phyloP scores from a whole-genome alignment of 1,140 invertebrate species.

The Calycopis cecrops region DNA sequence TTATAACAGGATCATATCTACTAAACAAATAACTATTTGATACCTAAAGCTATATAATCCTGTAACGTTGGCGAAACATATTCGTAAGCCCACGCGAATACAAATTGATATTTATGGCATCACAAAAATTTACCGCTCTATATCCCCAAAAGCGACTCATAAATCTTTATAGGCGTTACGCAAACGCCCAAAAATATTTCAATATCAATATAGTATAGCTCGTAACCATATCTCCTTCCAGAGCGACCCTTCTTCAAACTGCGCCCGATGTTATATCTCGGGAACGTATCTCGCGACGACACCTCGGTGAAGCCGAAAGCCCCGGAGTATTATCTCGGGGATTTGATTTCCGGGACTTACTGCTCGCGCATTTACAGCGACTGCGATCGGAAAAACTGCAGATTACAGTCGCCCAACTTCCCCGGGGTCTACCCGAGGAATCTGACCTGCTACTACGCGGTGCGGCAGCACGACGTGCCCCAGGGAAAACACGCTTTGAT shows the following conservation, averaged over 20 bases:
- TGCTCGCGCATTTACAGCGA: constrained; percentile 92
- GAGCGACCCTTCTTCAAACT: constrained; percentile 69
- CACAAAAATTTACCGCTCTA: no score
- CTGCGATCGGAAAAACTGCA: constrained; percentile 90
- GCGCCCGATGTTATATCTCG: constrained; percentile 54
- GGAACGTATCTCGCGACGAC: constrained; percentile 68
- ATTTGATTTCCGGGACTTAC: constrained; percentile 91
- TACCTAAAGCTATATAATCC: no score
- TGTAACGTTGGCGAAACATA: no score
- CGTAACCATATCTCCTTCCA: constrained; percentile 38
- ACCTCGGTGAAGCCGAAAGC: constrained; percentile 56
- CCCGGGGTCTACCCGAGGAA: constrained; percentile 93
- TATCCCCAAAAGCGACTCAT: no score
- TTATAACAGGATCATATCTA: no score
- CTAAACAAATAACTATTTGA: no score
- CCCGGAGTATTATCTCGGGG: constrained; percentile 83
- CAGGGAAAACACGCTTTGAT: constrained; percentile 89
- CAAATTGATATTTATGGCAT: no score
- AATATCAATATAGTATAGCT: constrained; percentile 19
- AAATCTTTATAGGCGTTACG: no score
- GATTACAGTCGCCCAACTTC: constrained; percentile 93
- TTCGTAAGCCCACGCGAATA: no score
- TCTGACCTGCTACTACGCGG: constrained; percentile 91
- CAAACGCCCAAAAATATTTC: no score
- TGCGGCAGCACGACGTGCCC: constrained; percentile 86